Base-by-base conservation (phyloP, 2,113 vertebrate genomes). In the Pseudopodoces humilis region DNA sequence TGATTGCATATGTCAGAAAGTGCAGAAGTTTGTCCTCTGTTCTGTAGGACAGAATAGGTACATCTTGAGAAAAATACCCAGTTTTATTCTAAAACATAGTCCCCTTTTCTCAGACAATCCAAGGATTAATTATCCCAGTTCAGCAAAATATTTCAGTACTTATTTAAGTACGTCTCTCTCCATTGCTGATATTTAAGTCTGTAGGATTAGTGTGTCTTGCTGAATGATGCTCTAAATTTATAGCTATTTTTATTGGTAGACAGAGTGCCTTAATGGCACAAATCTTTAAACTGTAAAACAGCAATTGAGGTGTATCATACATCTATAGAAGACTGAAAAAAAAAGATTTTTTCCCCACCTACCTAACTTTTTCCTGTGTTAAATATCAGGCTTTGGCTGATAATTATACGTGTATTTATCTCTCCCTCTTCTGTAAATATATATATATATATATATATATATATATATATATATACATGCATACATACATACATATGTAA, bases 191-290 rank as follows among this genome's bases (percentile, higher is more conserved):
- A 85, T 88, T 93, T 83, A 93, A 90, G 68, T 88, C 75, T 76
- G 55, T 74, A 93, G 79, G 90, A 94, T 95, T 90, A 94, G 18
- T 79, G 49, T 89, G 46, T 33, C 55, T 90, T 83, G 28, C 33
- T 80, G 67, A 86, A 86, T 67, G 68, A 70, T 93, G 80, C 10
- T 59, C 68, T 92, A 83, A 88, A 92, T 67, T 93, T 90, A 59
- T 35, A 49, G 68, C 43, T 92, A 65, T 88, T 92, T 94, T 92
- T 90, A 62, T 55, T 74, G 28, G 25, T 50, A 59, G 83, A 77
- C 88, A 69, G 72, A 88, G 43, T 74, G 27, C 18, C 77, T 69
- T 90, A 87, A 58, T 43, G 12, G 4, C 14, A 43, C 33, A 37
- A 88, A 80, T 59, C 8, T n/a, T 65, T 62, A 65, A 92, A 83